A percentile compares a stretch with the other conserved stretches of the same genome.
Evolutionary conservation across 2,888 invertebrate genomes (phyloP).

Genomic region (Cantharis rufa): DNA sequence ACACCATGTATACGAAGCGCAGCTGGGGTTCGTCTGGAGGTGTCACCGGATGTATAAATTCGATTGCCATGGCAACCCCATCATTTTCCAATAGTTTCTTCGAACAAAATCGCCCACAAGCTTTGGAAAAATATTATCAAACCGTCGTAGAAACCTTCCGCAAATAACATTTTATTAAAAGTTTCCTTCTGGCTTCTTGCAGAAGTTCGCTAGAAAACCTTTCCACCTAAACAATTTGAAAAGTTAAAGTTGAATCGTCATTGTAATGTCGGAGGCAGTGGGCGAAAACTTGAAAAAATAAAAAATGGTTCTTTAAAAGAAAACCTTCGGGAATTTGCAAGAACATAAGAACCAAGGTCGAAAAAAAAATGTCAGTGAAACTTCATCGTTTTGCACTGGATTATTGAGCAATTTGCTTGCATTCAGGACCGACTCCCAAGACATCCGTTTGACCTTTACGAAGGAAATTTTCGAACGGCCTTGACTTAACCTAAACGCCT

Average conservation of each 20-base stretch:
- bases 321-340: neutral
- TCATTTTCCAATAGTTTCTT: neutral
- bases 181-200: neutral
- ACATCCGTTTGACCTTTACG: neutral
- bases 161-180: neutral
- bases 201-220: neutral
- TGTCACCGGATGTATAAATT: neutral
- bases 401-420: neutral
- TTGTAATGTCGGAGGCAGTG: neutral
- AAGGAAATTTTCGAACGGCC: neutral
- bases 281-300: neutral
- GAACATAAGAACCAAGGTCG: neutral
- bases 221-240: neutral
- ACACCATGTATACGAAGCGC: no score
- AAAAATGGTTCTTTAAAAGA: neutral
- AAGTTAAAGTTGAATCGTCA: neutral
- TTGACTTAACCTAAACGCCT: neutral
- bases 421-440: neutral
- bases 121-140: neutral
- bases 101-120: neutral
- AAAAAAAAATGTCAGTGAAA: neutral
- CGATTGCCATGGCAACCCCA: neutral
- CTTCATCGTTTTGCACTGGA: neutral
- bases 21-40: no score
- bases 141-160: neutral